These are phyloP conservation scores for Celastrina argiolus DNA, from an alignment of 2,888 invertebrate genomes.

Conservation along the genomic window DNA sequence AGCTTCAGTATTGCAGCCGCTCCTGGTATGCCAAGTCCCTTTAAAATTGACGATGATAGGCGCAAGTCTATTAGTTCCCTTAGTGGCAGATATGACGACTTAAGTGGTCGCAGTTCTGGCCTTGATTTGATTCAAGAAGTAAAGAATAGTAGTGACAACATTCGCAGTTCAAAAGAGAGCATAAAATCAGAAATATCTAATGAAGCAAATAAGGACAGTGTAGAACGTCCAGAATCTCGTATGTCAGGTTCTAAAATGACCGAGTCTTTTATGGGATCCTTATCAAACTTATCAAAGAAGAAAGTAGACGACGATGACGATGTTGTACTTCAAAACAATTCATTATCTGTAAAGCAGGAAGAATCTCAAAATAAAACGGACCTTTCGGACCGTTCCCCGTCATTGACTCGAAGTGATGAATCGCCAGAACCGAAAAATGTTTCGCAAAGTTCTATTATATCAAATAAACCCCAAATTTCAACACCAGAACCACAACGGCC, in stretches of 20 bases:
- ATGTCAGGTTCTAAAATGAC: slow-evolving; percentile 69
- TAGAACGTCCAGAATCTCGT: slow-evolving; percentile 68
- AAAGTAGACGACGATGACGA: slow-evolving; percentile 68
- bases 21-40: slow-evolving; percentile 64
- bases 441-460: slow-evolving; percentile 42
- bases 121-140: slow-evolving; percentile 71
- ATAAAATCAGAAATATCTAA: slow-evolving; percentile 56
- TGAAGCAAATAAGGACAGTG: slow-evolving; percentile 48
- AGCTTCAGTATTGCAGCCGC: slow-evolving; percentile 76
- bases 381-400: slow-evolving; percentile 67
- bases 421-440: slow-evolving; percentile 65
- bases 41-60: slow-evolving; percentile 70
- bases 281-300: slow-evolving; percentile 56
- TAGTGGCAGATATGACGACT: slow-evolving; percentile 63
- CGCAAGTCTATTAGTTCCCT: slow-evolving; percentile 71
- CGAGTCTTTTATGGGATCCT: slow-evolving; percentile 67
- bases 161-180: slow-evolving; percentile 64
- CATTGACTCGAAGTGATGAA: slow-evolving; percentile 69
- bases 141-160: slow-evolving; percentile 66
- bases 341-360: slow-evolving; percentile 44
- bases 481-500: slow-evolving; percentile 59
- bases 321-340: slow-evolving; percentile 58
- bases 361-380: slow-evolving; percentile 50
- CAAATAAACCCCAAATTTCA: slow-evolving; percentile 49
- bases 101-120: slow-evolving; percentile 56